Evolutionary conservation across 2,888 invertebrate species (phyloP), one percentile per base, ranked within the genome.

Genomic region (Drosophila barbarae): DNA sequence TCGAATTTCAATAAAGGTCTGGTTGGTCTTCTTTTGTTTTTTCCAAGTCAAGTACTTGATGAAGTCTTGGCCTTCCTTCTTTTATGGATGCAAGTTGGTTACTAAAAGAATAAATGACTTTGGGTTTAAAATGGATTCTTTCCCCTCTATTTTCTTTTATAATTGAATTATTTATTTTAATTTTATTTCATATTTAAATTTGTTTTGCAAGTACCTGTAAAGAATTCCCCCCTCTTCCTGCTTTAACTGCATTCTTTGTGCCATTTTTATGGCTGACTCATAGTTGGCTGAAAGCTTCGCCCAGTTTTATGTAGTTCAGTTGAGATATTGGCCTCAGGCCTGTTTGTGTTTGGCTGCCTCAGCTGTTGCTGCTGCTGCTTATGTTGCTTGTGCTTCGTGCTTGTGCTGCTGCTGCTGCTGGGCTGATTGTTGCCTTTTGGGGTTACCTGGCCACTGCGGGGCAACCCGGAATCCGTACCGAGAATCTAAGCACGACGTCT

Each of bases 381-480:
- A 6, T 35, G 36, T 15, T 15, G 35, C 35, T 35, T 35, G 32
- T 32, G 32, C 32, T 12, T 32, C 12, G 34, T 34, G 34, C 34
- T 34, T 34, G 13, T 26, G 42, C 35, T 15, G 21, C 34, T 47
- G 21, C 34, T 47, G n/a, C 5, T 13, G 44, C 28, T 26, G 30
- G 3, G 52, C 35, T 44, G 58, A 63, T 53, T 67, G 44, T 52
- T 59, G 64, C 64, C 47, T 79, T 78, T 78, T 59, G 69, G 74
- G 70, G 68, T 76, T 76, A 76, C 77, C 72, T 77, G 53, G 55
- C 36, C 53, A 52, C 55, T 38, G 53, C 30, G 53, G 55, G 36
- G 53, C 73, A 55, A 26, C 26, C 69, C 63, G 57, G 54, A 55
- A 68, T 56, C 73, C 56, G 57, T 35, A 52, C 32, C 18, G 21